Base-by-base conservation (phyloP, 2,113 vertebrate species). In the Lagopus muta region DNA sequence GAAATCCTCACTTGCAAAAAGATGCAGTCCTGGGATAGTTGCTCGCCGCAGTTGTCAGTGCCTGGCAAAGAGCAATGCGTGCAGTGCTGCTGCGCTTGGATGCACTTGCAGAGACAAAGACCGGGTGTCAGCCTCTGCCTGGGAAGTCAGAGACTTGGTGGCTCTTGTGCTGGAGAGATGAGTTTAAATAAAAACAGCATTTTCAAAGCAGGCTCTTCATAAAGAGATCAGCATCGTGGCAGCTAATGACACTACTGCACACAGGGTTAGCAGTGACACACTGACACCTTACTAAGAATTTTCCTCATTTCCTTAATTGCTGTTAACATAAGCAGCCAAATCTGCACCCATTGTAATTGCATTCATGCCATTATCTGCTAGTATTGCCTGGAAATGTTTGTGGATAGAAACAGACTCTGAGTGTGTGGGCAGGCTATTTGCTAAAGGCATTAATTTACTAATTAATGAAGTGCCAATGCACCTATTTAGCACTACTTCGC, bases 371-470 rank as follows among this genome's bases (percentile, higher is more conserved):
- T 52, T 86, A 52, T 55, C 79, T 86, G 82, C 84, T 89, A 34
- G 86, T 61, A 67, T 36, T 58, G 82, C 82, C 82, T 36, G 65
- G 87, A 88, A 85, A 92, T 54, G 58, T 71, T 30, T 52, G 73
- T 18, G 80, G 69, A 82, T n/a, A 70, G 65, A 82, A 89, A 71
- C 61, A 88, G 89, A 25, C 60, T 22, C 34, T 13, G 74, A 80
- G 32, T 30, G 34, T 25, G 61, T 34, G 43, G 66, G 48, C 77
- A 57, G 80, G 82, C 76, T 90, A 19, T 94, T 94, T 88, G 61
- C 73, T 75, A 36, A 78, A 92, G 86, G 80, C 76, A 71, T 90
- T 94, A 80, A 91, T 93, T 94, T 91, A 67, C 78, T 90, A 92
- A 93, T 92, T 91, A 94, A 91, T 86, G 82, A 93, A 74, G 81